Evolutionary conservation across 2,888 invertebrate genomes (phyloP), one percentile per base, ranked within the genome.

Genomic region (Unio pictorum): DNA sequence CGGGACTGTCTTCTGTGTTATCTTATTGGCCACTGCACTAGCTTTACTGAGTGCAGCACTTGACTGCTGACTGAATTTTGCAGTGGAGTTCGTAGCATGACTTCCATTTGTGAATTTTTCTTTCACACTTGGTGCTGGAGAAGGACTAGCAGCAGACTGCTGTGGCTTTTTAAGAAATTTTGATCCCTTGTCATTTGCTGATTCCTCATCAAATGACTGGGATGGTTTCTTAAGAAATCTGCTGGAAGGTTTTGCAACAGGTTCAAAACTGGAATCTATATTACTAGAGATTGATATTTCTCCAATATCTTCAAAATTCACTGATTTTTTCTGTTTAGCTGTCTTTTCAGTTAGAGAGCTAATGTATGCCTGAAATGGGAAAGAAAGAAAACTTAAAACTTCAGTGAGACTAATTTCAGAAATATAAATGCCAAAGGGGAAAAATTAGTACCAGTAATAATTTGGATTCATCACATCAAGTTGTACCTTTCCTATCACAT

Each of bases 221-320:
- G 72, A 70, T 64, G 84, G 84, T 72, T 84, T 85, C 73, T 85
- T 85, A 26, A 86, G 66, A 67, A 83, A 85, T 69, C 82, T 85
- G 69, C 81, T 85, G n/a, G 79, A 79, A 8, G 79, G 66, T 11
- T 78, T 70, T 20, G 76, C 60, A 4, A 63, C 30, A 20, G 72
- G 60, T 17, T 78, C 76, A 34, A 78, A 73, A 61, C 73, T 71
- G 34, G 71, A n/a, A 66, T 81, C 75, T 58, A 78, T 72, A 62
- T 84, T 81, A 79, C 85, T 86, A 1, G 86, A 86, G 18, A 86
- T 83, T 8, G 85, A 85, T 20, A 86, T 82, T n/a, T 86, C 86
- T 6, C 85, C 85, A 60, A 79, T 72, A 58, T 86, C 86, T 68
- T 85, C 84, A 77, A 85, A 86, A 62, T 81, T 84, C 2, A 83